Percentiles rank a stretch among this genome's conserved stretches.
Evolutionary conservation across 1,140 invertebrate genomes (phyloP).

Genomic region (Tetraneura akinire): DNA sequence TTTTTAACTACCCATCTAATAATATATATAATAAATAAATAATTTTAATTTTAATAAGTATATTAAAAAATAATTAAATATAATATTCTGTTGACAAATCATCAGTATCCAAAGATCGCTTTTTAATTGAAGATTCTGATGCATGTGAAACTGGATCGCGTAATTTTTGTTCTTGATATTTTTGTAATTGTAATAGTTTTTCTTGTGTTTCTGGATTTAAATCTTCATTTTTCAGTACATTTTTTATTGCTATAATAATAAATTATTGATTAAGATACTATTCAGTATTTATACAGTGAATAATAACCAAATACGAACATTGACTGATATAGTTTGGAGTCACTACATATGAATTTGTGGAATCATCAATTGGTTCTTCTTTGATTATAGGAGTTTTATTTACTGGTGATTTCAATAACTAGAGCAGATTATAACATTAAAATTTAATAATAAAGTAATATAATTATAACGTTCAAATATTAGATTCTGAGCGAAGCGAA

Average conservation of each 20-base stretch:
- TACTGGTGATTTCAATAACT: neutral
- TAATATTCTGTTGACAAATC: neutral
- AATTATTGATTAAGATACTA: slow-evolving; percentile 49
- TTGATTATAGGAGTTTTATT: neutral
- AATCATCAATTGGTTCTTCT: slow-evolving; percentile 23
- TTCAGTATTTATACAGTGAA: neutral
- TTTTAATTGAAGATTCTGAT: neutral
- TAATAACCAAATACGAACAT: slow-evolving; percentile 17
- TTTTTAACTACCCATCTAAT: no score
- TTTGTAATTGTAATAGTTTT: slow-evolving; percentile 83
- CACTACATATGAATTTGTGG: slow-evolving; percentile 16
- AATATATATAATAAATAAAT: no score
- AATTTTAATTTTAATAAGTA: no score
- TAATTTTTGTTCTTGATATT: slow-evolving; percentile 82
- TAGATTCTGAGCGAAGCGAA: no score
- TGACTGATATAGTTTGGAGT: slow-evolving; percentile 45
- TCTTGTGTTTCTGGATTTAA: slow-evolving; percentile 91
- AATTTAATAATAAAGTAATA: neutral
- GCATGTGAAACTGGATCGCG: slow-evolving; percentile 12
- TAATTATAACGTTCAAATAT: no score
- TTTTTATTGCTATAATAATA: slow-evolving; percentile 71
- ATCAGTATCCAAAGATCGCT: neutral
- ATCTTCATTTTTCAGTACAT: slow-evolving; percentile 81
- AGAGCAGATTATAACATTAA: neutral
- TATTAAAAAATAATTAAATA: no score